Conservation (phyloP, 2,888 invertebrate species). For the Drosophila ezoana region DNA sequence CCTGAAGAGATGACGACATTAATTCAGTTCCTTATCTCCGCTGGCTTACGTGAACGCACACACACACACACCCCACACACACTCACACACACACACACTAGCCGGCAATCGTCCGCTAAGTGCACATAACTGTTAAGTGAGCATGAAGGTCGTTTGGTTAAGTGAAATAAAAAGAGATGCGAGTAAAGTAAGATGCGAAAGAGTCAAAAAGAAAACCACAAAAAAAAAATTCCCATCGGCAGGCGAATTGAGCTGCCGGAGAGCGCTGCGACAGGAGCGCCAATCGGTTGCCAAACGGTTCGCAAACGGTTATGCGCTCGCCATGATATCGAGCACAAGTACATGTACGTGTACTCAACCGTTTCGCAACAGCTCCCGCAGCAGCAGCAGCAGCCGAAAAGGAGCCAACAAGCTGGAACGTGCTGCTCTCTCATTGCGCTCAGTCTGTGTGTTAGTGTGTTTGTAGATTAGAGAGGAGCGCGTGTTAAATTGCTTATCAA, state of each 20-base stretch:
- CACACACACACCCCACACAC: conserved; percentile 11
- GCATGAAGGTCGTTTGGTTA: conserved; percentile 74
- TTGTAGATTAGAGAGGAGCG: conserved; percentile 27
- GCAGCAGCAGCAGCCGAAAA: conserved; percentile 43
- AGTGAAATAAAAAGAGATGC: conserved; percentile 42
- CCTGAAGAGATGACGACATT: background rate
- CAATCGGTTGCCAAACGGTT: conserved; percentile 46
- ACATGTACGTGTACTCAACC: conserved; percentile 41
- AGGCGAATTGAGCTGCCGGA: conserved; percentile 13
- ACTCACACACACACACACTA: conserved; percentile 6
- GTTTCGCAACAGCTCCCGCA: conserved; percentile 65
- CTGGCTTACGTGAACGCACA: conserved; percentile 61
- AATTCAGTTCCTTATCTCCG: conserved; percentile 20
- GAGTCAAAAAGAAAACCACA: conserved; percentile 20
- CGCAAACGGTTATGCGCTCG: conserved; percentile 60
- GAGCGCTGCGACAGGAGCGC: conserved; percentile 35
- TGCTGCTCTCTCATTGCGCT: conserved; percentile 31
- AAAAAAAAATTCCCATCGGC: conserved; percentile 23
- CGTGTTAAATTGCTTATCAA: conserved; percentile 7
- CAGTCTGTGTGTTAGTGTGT: background rate
- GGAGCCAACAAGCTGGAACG: conserved; percentile 63
- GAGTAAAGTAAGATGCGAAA: conserved; percentile 33
- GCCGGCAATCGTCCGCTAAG: conserved; percentile 48
- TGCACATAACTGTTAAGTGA: conserved; percentile 69
- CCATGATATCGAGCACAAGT: conserved; percentile 13